Conservation (phyloP, 2,797 vertebrate species). For the Calcarius lapponicus region DNA sequence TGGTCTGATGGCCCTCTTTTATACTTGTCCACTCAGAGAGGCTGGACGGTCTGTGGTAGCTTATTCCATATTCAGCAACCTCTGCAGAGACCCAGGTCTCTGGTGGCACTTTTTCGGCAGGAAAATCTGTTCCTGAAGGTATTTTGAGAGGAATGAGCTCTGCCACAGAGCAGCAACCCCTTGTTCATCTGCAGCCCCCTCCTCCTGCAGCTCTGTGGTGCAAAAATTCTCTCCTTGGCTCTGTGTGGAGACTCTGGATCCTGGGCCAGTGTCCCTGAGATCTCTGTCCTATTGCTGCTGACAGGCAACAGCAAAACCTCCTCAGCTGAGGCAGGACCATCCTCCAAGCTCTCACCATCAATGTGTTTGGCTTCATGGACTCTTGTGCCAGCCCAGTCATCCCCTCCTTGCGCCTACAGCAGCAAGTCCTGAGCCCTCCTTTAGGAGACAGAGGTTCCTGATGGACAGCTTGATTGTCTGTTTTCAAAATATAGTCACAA, state of each 20-base stretch:
- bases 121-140: fast-evolving
- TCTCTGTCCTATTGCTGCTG: background rate
- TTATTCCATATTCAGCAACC: background rate
- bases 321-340: background rate
- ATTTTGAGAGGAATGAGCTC: background rate
- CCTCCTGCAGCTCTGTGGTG: background rate
- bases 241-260: background rate
- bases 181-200: background rate
- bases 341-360: background rate
- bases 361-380: background rate
- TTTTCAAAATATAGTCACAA: slow-evolving; percentile 4
- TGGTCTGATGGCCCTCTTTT: fast-evolving
- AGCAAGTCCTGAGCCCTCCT: background rate
- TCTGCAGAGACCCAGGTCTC: background rate
- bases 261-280: fast-evolving
- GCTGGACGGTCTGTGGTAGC: background rate
- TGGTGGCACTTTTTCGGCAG: background rate
- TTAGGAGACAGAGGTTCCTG: background rate
- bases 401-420: background rate
- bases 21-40: background rate
- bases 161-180: background rate
- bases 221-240: background rate
- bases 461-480: background rate
- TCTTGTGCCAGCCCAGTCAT: background rate
- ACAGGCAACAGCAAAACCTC: background rate